A percentile compares a stretch with the other conserved stretches of the same genome.
Evolutionary conservation across 2,797 vertebrate genomes (phyloP).

Genomic region (Sebastes kiyomatsui): DNA sequence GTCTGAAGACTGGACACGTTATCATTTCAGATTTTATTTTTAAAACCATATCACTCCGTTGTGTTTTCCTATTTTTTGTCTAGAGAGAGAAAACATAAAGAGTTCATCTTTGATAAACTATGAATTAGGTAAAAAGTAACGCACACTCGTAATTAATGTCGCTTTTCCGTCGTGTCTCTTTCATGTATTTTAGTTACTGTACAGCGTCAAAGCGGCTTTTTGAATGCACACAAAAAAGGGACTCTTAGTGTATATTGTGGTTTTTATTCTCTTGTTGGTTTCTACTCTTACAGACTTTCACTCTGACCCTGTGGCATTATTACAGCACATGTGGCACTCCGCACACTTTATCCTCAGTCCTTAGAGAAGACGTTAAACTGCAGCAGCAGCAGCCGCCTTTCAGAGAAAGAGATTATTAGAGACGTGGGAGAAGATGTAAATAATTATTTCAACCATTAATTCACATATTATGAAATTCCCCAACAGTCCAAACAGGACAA

Average conservation of each 20-base stretch:
- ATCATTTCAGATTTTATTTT: constrained; percentile 21
- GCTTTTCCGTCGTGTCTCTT: background rate
- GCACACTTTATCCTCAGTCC: constrained; percentile 23
- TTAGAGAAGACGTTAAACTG: background rate
- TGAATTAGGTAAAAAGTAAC: background rate
- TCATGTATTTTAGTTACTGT: background rate
- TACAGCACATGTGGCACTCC: constrained; percentile 23
- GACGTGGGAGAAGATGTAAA: background rate
- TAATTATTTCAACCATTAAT: background rate
- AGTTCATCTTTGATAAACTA: constrained; percentile 20
- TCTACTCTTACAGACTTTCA: background rate
- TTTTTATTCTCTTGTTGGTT: background rate
- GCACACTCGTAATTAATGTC: background rate
- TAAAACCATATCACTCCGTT: constrained; percentile 57
- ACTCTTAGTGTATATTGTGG: background rate
- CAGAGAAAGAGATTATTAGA: background rate
- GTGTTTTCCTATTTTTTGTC: background rate
- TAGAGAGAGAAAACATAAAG: background rate
- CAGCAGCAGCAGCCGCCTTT: constrained; percentile 27
- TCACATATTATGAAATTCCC: background rate
- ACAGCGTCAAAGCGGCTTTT: background rate
- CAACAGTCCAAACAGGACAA: background rate
- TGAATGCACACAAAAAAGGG: constrained; percentile 58
- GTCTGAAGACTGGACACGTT: constrained; percentile 43
- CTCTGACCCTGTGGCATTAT: constrained; percentile 48